phyloP scores from a whole-genome alignment of 2,113 vertebrate species.

The Atlantisia rogersi region DNA sequence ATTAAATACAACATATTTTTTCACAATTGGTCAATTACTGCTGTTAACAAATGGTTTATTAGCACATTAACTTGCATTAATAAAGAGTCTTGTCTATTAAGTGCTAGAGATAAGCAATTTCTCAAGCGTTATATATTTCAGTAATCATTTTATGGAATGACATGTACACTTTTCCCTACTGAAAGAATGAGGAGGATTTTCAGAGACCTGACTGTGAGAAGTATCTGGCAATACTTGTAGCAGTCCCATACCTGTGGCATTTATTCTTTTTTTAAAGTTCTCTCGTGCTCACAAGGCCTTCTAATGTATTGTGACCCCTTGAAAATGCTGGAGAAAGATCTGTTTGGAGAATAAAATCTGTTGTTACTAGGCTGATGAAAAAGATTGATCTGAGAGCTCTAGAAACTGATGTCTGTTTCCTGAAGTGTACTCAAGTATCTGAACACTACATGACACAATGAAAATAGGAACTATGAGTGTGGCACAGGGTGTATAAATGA shows the following conservation, averaged over 20 bases:
- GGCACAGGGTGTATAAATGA: not conserved
- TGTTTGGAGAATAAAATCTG: not conserved
- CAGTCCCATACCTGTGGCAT: not conserved
- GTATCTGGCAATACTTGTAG: not conserved
- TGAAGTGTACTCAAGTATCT: not conserved
- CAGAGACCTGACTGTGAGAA: not conserved
- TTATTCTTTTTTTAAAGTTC: not conserved
- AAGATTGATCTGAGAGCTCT: not conserved
- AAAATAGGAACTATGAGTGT: not conserved
- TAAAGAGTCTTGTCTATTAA: conserved; percentile 47
- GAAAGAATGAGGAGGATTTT: not conserved
- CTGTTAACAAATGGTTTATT: conserved; percentile 70
- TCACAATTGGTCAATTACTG: conserved; percentile 52
- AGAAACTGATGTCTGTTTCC: not conserved
- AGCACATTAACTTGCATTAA: conserved; percentile 67
- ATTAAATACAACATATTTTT: conserved; percentile 63
- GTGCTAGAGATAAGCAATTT: conserved; percentile 49
- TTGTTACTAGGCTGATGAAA: not conserved
- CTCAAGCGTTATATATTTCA: conserved; percentile 63
- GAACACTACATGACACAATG: not conserved
- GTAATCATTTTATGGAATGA: conserved; percentile 39
- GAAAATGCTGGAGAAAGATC: not conserved
- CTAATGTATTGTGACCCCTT: not conserved
- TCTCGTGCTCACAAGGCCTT: not conserved
- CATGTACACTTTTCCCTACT: conserved; percentile 6